phyloP scores from a whole-genome alignment of 2,888 invertebrate species.

The Cheilosia scutellata region DNA sequence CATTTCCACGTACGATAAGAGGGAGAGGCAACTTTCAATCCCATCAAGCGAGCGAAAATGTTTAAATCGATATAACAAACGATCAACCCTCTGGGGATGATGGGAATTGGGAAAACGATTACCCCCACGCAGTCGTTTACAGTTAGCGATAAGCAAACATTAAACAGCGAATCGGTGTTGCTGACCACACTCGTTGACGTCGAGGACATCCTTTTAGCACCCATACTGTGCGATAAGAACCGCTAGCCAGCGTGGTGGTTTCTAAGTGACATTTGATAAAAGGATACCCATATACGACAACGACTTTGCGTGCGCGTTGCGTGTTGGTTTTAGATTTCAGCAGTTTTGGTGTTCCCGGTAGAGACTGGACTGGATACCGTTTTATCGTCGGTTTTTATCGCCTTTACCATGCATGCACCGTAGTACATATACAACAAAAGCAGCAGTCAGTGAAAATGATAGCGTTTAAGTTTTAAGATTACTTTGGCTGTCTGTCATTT shows the following conservation, averaged over 20 bases:
- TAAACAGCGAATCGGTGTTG: constrained; percentile 50
- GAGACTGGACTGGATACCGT: constrained; percentile 17
- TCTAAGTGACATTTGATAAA: constrained; percentile 53
- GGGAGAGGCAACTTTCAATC: constrained; percentile 52
- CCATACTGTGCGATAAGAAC: constrained; percentile 37
- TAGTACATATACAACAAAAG: not conserved
- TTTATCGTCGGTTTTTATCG: constrained; percentile 60
- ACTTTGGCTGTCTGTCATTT: constrained; percentile 61
- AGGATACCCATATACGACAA: constrained; percentile 3
- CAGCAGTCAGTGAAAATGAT: not conserved
- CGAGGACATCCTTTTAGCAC: constrained; percentile 62
- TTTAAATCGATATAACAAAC: constrained; percentile 58
- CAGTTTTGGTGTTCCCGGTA: constrained; percentile 32
- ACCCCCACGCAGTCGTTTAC: constrained; percentile 14
- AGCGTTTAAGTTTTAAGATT: constrained; percentile 65
- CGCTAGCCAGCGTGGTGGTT: constrained; percentile 26
- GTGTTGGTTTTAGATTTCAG: constrained; percentile 55
- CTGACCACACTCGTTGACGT: constrained; percentile 38
- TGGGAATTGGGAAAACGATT: not conserved
- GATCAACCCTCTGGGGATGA: not conserved
- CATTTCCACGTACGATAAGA: constrained; percentile 70
- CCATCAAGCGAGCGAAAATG: constrained; percentile 24
- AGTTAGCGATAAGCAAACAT: constrained; percentile 57
- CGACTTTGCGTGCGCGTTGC: constrained; percentile 26
- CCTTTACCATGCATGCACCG: constrained; percentile 18